These are phyloP conservation scores for Gila robusta DNA, from an alignment of 2,797 vertebrate genomes.

Conservation along the genomic window DNA sequence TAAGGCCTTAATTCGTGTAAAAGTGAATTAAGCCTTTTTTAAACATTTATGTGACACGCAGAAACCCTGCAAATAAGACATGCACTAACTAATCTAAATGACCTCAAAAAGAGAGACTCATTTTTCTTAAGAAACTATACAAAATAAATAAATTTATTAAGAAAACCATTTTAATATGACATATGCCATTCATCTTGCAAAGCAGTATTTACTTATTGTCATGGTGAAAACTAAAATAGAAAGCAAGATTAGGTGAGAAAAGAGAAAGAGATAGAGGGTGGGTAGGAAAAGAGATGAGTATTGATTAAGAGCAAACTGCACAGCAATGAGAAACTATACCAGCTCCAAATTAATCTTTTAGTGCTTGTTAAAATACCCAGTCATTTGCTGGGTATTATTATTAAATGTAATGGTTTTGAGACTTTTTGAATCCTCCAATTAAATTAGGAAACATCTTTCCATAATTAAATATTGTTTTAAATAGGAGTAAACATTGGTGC, in stretches of 20 bases:
- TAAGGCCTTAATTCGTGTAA: background rate
- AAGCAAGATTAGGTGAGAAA: slow-evolving; percentile 18
- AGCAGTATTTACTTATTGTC: slow-evolving; percentile 7
- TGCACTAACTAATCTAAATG: background rate
- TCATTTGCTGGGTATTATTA: slow-evolving; percentile 20
- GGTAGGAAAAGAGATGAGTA: slow-evolving; percentile 51
- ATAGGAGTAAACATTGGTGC: slow-evolving; percentile 21
- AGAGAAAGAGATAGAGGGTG: slow-evolving; percentile 43
- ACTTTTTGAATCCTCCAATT: slow-evolving; percentile 23
- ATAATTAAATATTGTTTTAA: slow-evolving; percentile 1
- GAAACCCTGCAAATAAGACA: background rate
- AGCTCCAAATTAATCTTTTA: slow-evolving; percentile 40
- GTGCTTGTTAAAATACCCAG: slow-evolving; percentile 5
- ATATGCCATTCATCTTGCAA: background rate
- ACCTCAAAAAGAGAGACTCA: background rate
- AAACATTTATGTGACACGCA: background rate
- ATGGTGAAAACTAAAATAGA: slow-evolving; percentile 24
- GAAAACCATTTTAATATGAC: slow-evolving; percentile 28
- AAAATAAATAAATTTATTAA: background rate
- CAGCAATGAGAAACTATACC: slow-evolving; percentile 25
- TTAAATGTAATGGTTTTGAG: slow-evolving; percentile 22
- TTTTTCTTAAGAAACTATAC: background rate
- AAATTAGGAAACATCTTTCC: slow-evolving; percentile 26
- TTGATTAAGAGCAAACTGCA: slow-evolving; percentile 58
- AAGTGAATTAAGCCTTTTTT: background rate